phyloP scores from a whole-genome alignment of 2,113 vertebrate genomes.

The Nyctibius bracteatus region DNA sequence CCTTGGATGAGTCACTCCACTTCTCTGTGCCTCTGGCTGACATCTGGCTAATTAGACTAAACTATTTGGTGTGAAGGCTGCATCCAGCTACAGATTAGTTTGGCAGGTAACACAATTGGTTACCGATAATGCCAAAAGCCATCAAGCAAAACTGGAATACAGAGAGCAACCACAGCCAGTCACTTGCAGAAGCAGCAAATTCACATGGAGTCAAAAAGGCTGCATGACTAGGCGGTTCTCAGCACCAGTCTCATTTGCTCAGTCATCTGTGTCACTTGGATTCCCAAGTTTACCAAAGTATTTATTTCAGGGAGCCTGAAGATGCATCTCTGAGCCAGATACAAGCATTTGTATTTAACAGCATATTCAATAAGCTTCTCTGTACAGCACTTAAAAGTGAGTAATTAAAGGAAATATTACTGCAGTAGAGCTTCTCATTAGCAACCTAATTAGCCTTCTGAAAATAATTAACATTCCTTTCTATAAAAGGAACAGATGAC shows the following conservation, averaged over 20 bases:
- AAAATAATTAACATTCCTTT: slow-evolving; percentile 77
- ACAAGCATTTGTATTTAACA: slow-evolving; percentile 16
- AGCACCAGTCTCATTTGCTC: not conserved
- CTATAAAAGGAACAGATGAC: slow-evolving; percentile 65
- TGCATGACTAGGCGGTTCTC: not conserved
- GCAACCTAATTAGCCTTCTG: slow-evolving; percentile 71
- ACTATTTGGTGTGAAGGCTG: not conserved
- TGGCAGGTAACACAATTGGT: not conserved
- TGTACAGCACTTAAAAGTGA: slow-evolving; percentile 60
- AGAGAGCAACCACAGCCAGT: not conserved
- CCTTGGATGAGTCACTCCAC: not conserved
- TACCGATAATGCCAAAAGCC: not conserved
- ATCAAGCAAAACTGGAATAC: not conserved
- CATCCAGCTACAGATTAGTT: not conserved
- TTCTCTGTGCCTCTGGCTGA: not conserved
- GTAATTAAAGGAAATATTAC: slow-evolving; percentile 73
- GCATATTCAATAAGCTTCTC: slow-evolving; percentile 44
- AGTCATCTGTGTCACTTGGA: not conserved
- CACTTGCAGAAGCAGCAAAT: not conserved
- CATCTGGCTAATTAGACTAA: not conserved
- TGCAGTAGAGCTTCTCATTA: slow-evolving; percentile 65
- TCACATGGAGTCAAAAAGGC: not conserved
- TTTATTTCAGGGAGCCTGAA: not conserved
- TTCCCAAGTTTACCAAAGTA: not conserved
- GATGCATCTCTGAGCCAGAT: not conserved